Evolutionary conservation across 37 sponge, comb jelly and placozoan species (phyloP).

Genomic region (Halichondria panicea): DNA sequence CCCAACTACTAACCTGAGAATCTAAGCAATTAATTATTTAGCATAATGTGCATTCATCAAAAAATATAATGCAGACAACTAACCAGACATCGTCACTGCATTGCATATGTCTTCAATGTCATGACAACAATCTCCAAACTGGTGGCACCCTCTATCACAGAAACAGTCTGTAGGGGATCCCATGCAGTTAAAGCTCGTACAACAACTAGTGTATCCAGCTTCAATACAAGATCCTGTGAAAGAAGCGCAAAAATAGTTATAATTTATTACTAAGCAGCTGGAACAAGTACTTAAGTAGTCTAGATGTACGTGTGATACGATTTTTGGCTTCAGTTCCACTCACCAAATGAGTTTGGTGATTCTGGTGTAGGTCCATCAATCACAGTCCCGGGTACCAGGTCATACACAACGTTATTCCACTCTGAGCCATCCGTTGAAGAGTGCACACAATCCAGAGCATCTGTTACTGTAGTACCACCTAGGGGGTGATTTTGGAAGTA

Average conservation of each 20-base stretch:
- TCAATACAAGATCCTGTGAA: background rate
- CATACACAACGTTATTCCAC: conserved; percentile 34
- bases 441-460: conserved; percentile 25
- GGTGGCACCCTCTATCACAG: background rate
- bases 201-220: background rate
- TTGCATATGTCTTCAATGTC: background rate
- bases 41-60: background rate
- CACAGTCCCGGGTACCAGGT: conserved; percentile 10
- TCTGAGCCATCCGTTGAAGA: background rate
- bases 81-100: background rate
- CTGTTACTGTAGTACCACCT: background rate
- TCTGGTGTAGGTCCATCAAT: conserved; percentile 5
- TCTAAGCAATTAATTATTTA: too few relatives aligned
- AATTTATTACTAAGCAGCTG: background rate
- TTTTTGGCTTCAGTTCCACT: too few relatives aligned
- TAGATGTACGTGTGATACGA: background rate
- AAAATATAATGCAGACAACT: background rate
- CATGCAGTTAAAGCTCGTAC: background rate
- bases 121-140: background rate
- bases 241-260: background rate
- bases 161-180: background rate
- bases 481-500: conserved; percentile 23
- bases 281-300: background rate
- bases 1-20: too few relatives aligned
- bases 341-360: background rate